These are phyloP conservation scores for Peromyscus nudipes DNA, from an alignment of 2,797 vertebrate species.

Conservation along the genomic window DNA sequence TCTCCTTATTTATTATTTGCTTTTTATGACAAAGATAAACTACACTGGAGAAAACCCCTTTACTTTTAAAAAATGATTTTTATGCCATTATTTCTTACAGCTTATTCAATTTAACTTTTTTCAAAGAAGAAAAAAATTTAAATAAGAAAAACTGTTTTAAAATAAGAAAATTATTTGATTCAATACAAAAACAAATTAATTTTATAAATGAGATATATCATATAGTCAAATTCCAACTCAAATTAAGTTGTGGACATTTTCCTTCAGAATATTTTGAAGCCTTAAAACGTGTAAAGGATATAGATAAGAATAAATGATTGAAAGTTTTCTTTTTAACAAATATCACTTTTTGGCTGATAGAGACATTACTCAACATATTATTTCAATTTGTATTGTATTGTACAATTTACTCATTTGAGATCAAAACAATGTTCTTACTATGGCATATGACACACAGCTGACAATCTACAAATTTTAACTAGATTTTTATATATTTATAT, in stretches of 20 bases:
- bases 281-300: not conserved
- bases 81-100: not conserved
- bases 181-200: not conserved
- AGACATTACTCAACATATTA: not conserved
- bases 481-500: not conserved
- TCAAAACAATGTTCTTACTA: not conserved
- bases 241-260: not conserved
- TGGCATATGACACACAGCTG: not conserved
- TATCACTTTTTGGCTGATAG: slow-evolving; percentile 8
- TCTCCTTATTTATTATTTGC: not conserved
- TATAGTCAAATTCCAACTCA: not conserved
- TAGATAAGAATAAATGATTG: not conserved
- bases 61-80: not conserved
- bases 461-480: not conserved
- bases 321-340: not conserved
- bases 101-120: not conserved
- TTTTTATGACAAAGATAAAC: slow-evolving; percentile 45
- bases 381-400: not conserved
- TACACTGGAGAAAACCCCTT: not conserved
- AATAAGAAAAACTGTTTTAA: not conserved
- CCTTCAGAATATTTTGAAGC: not conserved
- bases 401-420: slow-evolving; percentile 34
- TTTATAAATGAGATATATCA: not conserved
- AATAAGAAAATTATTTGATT: not conserved
- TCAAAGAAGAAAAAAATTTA: not conserved